Conservation (phyloP, 2,113 vertebrate species). For the Acinonyx jubatus region DNA sequence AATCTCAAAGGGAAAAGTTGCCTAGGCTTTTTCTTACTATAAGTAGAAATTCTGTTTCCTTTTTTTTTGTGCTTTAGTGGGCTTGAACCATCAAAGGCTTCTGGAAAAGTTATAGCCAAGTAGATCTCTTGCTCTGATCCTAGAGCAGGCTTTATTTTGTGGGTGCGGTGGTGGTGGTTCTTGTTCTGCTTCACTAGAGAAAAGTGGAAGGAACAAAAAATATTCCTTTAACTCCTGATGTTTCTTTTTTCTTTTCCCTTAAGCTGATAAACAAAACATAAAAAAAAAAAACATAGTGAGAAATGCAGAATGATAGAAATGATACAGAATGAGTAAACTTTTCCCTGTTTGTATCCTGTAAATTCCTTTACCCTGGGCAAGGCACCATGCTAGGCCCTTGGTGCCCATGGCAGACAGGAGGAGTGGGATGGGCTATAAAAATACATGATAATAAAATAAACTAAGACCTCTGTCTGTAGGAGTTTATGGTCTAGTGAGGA, state of each 20-base stretch:
- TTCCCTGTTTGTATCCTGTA: not conserved
- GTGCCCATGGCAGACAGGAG: not conserved
- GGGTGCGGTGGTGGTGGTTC: not conserved
- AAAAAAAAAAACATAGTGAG: not conserved
- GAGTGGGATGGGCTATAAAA: not conserved
- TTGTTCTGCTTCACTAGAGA: constrained; percentile 23
- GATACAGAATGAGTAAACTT: not conserved
- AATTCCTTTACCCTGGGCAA: not conserved
- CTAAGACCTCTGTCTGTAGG: not conserved
- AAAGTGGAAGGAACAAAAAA: constrained; percentile 37
- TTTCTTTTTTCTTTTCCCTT: constrained; percentile 47
- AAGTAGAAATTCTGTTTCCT: constrained; percentile 80
- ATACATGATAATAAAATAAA: not conserved
- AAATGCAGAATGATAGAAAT: not conserved
- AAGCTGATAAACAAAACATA: not conserved
- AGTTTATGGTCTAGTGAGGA: not conserved
- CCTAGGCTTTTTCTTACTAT: constrained; percentile 75
- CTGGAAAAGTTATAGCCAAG: constrained; percentile 70
- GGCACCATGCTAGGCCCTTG: not conserved
- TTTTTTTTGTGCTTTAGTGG: constrained; percentile 72
- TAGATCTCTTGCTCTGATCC: constrained; percentile 74
- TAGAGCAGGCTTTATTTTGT: constrained; percentile 56
- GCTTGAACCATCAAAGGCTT: constrained; percentile 74
- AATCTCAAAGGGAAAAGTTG: constrained; percentile 81
- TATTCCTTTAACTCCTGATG: constrained; percentile 68